Conservation (phyloP, 1,140 invertebrate species). For the Eueides isabella region DNA sequence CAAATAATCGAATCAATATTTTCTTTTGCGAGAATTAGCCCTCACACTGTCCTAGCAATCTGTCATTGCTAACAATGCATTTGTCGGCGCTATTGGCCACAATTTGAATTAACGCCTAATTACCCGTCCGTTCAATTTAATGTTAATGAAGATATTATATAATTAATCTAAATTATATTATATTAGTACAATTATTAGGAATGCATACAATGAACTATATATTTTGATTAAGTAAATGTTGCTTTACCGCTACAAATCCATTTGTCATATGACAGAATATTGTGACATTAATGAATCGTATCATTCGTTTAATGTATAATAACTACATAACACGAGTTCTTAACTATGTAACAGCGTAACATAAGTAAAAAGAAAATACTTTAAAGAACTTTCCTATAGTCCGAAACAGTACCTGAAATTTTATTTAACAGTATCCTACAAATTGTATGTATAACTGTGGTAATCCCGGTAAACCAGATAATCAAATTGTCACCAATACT, state of each 20-base stretch:
- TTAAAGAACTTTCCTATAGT: too few species aligned
- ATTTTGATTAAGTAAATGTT: not conserved
- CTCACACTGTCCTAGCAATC: constrained; percentile 48
- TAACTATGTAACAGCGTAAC: too few species aligned
- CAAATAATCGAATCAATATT: not conserved
- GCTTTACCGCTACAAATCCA: not conserved
- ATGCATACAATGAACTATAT: not conserved
- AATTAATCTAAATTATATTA: constrained; percentile 11
- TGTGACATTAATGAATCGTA: too few species aligned
- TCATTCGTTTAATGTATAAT: too few species aligned
- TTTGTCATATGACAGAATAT: not conserved
- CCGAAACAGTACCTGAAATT: too few species aligned
- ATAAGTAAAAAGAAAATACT: too few species aligned
- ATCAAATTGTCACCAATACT: too few species aligned
- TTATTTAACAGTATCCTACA: too few species aligned
- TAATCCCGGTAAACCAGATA: too few species aligned
- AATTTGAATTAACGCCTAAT: constrained; percentile 66
- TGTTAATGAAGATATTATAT: constrained; percentile 23
- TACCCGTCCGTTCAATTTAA: constrained; percentile 50
- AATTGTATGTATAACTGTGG: too few species aligned
- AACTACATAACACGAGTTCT: not conserved
- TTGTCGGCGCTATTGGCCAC: constrained; percentile 64
- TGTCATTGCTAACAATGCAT: constrained; percentile 72
- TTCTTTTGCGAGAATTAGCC: constrained; percentile 38
- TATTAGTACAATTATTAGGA: constrained; percentile 6